Conservation (phyloP, 2,797 vertebrate genomes). For the Fundulus diaphanus region DNA sequence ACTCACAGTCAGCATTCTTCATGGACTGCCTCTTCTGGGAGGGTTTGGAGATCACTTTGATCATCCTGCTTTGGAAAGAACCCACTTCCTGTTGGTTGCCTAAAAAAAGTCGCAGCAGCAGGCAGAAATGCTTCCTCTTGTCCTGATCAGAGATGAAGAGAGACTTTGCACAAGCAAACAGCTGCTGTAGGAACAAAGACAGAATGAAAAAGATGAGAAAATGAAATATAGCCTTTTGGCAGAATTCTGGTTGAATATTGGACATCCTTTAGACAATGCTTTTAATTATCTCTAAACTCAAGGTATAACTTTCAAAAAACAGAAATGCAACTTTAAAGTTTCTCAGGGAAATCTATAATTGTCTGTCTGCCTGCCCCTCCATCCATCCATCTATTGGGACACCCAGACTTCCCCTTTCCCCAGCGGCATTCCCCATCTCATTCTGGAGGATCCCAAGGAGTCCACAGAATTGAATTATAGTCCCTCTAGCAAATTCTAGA, state of each 20-base stretch:
- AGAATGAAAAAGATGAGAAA: background rate
- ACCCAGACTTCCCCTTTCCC: background rate
- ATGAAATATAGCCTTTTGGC: background rate
- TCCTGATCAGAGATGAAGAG: conserved; percentile 94
- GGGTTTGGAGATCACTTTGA: conserved; percentile 97
- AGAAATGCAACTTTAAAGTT: background rate
- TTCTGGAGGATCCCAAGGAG: background rate
- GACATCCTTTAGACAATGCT: background rate
- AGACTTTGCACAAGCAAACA: conserved; percentile 92
- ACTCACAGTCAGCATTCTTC: conserved; percentile 95
- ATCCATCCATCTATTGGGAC: background rate
- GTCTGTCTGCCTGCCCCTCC: too few species aligned
- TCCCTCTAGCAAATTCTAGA: background rate
- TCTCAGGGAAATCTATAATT: background rate
- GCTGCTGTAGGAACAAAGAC: conserved; percentile 68
- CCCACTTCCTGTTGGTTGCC: conserved; percentile 90
- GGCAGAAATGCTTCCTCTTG: conserved; percentile 94
- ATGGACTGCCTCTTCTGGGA: conserved; percentile 97
- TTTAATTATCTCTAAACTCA: background rate
- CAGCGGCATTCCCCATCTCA: background rate
- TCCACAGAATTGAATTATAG: background rate
- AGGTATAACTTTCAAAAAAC: background rate
- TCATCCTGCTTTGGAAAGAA: conserved; percentile 91
- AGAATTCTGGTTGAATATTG: background rate
- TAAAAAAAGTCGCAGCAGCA: conserved; percentile 89